phyloP scores from a whole-genome alignment of 2,797 vertebrate species.

The Eospalax fontanierii region DNA sequence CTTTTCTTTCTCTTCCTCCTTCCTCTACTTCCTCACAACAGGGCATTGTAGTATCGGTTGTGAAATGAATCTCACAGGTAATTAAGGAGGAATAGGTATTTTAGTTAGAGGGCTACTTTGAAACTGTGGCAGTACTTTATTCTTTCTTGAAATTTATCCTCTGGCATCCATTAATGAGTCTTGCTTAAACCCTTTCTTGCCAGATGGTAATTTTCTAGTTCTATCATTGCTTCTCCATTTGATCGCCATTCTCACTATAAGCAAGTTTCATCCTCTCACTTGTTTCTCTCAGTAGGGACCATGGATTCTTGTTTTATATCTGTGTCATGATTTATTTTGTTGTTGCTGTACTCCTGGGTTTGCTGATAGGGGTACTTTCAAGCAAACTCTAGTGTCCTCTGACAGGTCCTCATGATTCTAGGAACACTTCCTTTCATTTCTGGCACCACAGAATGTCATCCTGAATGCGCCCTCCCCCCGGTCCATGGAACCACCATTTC shows the following conservation, averaged over 20 bases:
- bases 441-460: background rate
- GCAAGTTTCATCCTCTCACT: background rate
- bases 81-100: background rate
- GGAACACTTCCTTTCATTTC: background rate
- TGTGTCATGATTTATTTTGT: background rate
- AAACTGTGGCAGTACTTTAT: background rate
- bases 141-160: slow-evolving; percentile 17
- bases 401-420: background rate
- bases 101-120: background rate
- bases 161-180: background rate
- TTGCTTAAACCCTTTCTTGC: background rate
- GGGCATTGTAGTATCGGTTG: background rate
- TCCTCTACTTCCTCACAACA: background rate
- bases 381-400: background rate
- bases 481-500: background rate
- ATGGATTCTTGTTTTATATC: background rate
- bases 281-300: background rate
- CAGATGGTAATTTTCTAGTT: background rate
- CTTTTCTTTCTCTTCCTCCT: no score
- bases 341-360: background rate
- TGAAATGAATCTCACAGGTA: background rate
- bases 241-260: background rate
- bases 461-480: background rate
- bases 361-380: background rate
- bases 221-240: background rate